Evolutionary conservation across 2,888 invertebrate genomes (phyloP), one percentile per base, ranked within the genome.

Genomic region (Chrysopilus asiliformis): DNA sequence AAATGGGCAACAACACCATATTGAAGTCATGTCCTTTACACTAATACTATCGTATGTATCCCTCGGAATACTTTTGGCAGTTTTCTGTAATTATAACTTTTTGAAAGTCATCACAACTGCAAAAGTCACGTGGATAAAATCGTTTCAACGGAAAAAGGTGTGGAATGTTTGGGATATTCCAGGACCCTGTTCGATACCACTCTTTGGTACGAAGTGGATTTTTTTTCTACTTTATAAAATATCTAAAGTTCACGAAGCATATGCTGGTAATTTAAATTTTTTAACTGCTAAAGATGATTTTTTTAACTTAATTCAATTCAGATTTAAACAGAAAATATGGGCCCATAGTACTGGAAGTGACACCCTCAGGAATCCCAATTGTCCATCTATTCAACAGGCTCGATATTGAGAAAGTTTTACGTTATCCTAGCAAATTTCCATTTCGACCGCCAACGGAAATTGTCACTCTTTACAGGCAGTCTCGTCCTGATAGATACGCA

Each of bases 381-480:
- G 73, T 87, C 29, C 82, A 78, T 45, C 64, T 87, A 34, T 78
- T 78, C 18, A 74, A 78, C 34, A 68, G 74, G 22, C 60, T 62
- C 2, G 84, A 84, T 45, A 74, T 89, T 44, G 84, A 86, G 53
- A 72, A 72, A 19, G 77, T 87, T 12, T 64, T 86, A n/a, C 72
- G 74, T 46, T 71, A 74, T 42, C 72, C 76, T 9, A 76, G 80
- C 43, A 78, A 75, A 54, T 77, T 76, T 50, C 86, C 86, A 1
- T 72, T 81, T 49, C 70, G 89, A 13, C 87, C 89, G 9, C 81
- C 83, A 20, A 83, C 83, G 2, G 84, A 84, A 63, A 80, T 84
- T 45, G 76, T 83, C 16, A 76, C 79, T 32, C 68, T 75, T 49
- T 87, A 87, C 61, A 67, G 87, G 19, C 68, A 65, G 36, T 74